Evolutionary conservation across 2,113 vertebrate genomes (phyloP).

Genomic region (Cephalopholis sonnerati): DNA sequence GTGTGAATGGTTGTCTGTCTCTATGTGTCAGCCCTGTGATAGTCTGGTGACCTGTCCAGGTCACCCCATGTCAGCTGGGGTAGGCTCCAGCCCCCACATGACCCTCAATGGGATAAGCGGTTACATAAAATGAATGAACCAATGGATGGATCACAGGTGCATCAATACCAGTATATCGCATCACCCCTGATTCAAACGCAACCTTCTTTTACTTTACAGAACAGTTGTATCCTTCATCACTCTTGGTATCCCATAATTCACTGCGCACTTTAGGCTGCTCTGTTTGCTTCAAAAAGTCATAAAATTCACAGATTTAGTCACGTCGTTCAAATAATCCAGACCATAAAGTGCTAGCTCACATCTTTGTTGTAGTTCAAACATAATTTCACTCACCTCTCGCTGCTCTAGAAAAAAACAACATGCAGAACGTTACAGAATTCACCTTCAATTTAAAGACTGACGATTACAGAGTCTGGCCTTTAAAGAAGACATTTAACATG

Average conservation of each 20-base stretch:
- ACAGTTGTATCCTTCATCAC: not conserved
- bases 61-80: no score
- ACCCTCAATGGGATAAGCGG: no score
- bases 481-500: not conserved
- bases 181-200: no score
- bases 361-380: not conserved
- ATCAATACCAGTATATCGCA: no score
- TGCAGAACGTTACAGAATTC: not conserved
- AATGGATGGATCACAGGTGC: no score
- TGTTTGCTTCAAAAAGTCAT: not conserved
- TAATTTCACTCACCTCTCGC: not conserved
- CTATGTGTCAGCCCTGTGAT: no score
- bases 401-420: slow-evolving; percentile 3
- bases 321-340: not conserved
- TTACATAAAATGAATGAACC: no score
- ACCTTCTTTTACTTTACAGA: not conserved
- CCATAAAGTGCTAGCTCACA: not conserved
- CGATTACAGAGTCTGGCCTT: not conserved
- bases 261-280: not conserved
- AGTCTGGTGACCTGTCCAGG: no score
- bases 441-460: slow-evolving; percentile 1
- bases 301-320: not conserved
- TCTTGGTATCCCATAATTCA: not conserved
- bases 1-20: no score
- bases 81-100: no score